These are phyloP conservation scores for Platyura marginata DNA, from an alignment of 1,140 invertebrate genomes.

Conservation along the genomic window DNA sequence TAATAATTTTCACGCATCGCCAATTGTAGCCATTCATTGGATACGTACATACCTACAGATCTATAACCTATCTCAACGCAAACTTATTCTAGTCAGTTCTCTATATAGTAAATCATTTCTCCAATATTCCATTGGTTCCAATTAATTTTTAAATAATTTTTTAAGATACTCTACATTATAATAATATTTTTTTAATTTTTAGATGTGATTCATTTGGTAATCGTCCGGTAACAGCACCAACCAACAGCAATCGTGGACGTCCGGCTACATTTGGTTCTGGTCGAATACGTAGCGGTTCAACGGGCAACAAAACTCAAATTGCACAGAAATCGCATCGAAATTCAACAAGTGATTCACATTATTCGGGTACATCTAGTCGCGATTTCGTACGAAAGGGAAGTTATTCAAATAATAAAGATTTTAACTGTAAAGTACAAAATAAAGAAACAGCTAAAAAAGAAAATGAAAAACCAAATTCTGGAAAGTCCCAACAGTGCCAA, in stretches of 20 bases:
- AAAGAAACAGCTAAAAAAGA: background rate
- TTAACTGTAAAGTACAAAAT: background rate
- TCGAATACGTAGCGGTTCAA: slow-evolving; percentile 21
- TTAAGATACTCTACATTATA: too few species aligned
- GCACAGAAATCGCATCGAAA: slow-evolving; percentile 3
- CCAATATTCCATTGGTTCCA: too few species aligned
- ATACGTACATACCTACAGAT: too few species aligned
- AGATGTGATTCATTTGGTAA: slow-evolving; percentile 7
- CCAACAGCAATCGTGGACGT: slow-evolving; percentile 9
- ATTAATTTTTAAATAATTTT: too few species aligned
- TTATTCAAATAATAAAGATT: background rate
- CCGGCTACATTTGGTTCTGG: slow-evolving; percentile 25
- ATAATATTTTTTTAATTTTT: too few species aligned
- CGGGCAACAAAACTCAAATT: slow-evolving; percentile 21
- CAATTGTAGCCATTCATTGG: too few species aligned
- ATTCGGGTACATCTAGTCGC: background rate
- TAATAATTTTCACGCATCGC: too few species aligned
- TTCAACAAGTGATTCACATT: background rate
- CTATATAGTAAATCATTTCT: too few species aligned
- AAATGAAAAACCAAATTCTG: too few species aligned
- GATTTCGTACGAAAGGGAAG: background rate
- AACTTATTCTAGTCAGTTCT: too few species aligned
- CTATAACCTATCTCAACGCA: too few species aligned
- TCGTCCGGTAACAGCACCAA: slow-evolving; percentile 18
- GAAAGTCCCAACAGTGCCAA: background rate